Percentiles rank a stretch among this genome's conserved stretches.
phyloP scores from a whole-genome alignment of 2,888 invertebrate species.

The Candidula unifasciata region DNA sequence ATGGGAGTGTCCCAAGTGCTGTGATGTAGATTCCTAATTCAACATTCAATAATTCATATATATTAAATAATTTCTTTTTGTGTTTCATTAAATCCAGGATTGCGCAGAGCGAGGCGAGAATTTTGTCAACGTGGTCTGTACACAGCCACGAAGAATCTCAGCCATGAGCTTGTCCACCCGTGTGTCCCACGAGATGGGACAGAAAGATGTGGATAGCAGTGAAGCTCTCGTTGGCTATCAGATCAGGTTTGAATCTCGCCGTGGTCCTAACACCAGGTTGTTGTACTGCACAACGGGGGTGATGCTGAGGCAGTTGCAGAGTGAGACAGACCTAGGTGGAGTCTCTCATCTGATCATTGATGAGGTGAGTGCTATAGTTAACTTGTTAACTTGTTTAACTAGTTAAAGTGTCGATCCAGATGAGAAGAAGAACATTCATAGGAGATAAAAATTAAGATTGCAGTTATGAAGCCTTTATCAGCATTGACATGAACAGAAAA shows the following conservation, averaged over 20 bases:
- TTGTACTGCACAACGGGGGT: conserved; percentile 93
- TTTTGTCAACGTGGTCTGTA: conserved; percentile 71
- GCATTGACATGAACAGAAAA: too few relatives aligned
- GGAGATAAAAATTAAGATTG: too few relatives aligned
- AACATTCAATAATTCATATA: too few relatives aligned
- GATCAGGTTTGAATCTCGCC: conserved; percentile 72
- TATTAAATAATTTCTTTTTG: neutral
- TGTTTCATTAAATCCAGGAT: conserved; percentile 53
- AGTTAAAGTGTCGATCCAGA: too few relatives aligned
- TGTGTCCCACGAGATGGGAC: conserved; percentile 75
- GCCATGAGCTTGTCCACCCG: conserved; percentile 73
- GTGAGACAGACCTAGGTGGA: conserved; percentile 79
- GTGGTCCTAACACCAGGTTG: conserved; percentile 67
- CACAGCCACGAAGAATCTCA: conserved; percentile 75
- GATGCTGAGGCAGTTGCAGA: conserved; percentile 87
- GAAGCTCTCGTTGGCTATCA: conserved; percentile 71
- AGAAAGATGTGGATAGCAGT: conserved; percentile 59
- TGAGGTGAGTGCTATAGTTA: conserved; percentile 65
- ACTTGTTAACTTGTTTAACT: neutral
- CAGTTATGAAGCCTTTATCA: too few relatives aligned
- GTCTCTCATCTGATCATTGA: conserved; percentile 75
- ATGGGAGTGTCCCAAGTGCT: too few relatives aligned
- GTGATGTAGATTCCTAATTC: too few relatives aligned
- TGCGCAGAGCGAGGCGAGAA: conserved; percentile 57
- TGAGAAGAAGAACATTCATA: too few relatives aligned